Evolutionary conservation across 2,888 invertebrate species (phyloP), one percentile per base, ranked within the genome.

Genomic region (Psococerastis gibbosa): DNA sequence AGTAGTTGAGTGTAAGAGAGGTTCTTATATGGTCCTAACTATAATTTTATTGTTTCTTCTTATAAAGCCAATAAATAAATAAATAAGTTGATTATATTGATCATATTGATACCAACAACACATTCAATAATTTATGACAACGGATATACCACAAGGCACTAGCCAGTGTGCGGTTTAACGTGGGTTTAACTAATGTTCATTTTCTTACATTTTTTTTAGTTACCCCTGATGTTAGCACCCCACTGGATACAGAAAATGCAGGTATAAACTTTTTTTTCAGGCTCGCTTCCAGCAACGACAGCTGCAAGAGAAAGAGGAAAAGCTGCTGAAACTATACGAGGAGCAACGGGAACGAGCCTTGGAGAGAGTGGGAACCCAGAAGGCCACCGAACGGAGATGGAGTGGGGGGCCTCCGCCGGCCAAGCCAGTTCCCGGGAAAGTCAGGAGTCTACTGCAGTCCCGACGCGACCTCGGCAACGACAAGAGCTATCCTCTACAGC

Each of bases 361-460:
- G 50, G 73, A 75, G 51, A 65, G 68, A 33, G 67, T 70, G 32
- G 63, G 65, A 43, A 59, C 66, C 22, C 63, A 65, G 41, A 20
- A 13, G 38, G 20, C 27, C 27, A 6, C 27, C 27, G 27, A 31
- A 18, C 16, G 17, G 11, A 58, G 66, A 23, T 63, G 65, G 41
- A 68, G 67, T 50, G 65, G 68, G 2, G 65, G 31, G 53, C 54
- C 31, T 48, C 54, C 45, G 13, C 32, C 44, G 15, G 32, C 33
- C 13, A 44, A 59, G 9, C 59, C 59, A 31, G 60, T 60, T 23
- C 62, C 63, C 2, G 66, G 66, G 22, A 65, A 65, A 75, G 83
- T 84, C 22, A 74, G 85, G 11, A 84, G 84, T 64, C 78, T 85
- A 78, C 85, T 85, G 55, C 81, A 84, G 55, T 84, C 84, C 57